Percentiles rank a stretch among this genome's conserved stretches.
These are phyloP conservation scores for Calidris pygmaea DNA, from an alignment of 2,113 vertebrate species.

Conservation along the genomic window DNA sequence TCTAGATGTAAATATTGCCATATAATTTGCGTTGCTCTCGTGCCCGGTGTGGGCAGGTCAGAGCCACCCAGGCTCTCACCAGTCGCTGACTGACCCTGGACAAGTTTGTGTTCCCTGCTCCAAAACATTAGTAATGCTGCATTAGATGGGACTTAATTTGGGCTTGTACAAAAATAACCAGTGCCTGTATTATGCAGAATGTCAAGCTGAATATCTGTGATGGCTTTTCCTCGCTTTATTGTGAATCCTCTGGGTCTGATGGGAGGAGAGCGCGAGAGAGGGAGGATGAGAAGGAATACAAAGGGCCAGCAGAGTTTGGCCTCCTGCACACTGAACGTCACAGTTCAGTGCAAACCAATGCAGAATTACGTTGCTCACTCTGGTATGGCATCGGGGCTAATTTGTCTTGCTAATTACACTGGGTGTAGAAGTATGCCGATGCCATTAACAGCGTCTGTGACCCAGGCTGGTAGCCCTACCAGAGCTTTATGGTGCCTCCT, in stretches of 20 bases:
- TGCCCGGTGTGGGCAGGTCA: not conserved
- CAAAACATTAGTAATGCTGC: not conserved
- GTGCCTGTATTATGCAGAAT: not conserved
- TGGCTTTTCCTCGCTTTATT: not conserved
- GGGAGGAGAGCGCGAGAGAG: not conserved
- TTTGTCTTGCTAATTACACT: conserved; percentile 2
- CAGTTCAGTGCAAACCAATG: conserved; percentile 37
- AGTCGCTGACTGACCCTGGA: not conserved
- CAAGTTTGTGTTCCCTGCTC: not conserved
- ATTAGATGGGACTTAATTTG: not conserved
- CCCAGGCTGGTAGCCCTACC: not conserved
- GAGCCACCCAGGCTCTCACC: not conserved
- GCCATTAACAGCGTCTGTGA: not conserved
- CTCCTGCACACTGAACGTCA: not conserved
- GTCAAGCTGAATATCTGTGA: conserved; percentile 32
- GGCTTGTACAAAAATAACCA: not conserved
- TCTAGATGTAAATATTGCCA: not conserved
- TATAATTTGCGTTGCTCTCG: not conserved
- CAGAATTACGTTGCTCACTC: not conserved
- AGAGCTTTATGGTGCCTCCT: not conserved
- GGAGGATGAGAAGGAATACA: not conserved
- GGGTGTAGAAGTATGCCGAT: not conserved
- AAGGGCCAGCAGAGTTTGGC: not conserved
- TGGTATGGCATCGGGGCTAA: conserved; percentile 29
- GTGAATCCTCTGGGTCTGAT: not conserved